A percentile compares a stretch with the other conserved stretches of the same genome.
Evolutionary conservation across 2,888 invertebrate species (phyloP).

Genomic region (Macrosiphum euphorbiae): DNA sequence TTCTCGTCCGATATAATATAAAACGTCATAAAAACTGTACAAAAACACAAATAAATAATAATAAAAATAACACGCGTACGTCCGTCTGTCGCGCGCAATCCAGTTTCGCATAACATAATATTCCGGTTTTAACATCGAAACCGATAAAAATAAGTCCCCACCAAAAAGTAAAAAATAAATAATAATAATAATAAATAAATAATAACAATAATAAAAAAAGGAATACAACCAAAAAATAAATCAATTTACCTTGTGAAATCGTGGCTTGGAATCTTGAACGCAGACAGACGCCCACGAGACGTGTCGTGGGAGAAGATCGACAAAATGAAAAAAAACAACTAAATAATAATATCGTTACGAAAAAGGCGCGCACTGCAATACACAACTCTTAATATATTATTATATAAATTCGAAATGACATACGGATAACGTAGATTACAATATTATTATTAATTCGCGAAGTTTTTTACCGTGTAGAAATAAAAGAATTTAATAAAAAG

Average conservation of each 20-base stretch:
- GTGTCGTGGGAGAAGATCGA: conserved; percentile 26
- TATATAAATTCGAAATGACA: not conserved
- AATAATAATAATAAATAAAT: not conserved
- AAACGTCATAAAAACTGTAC: conserved; percentile 6
- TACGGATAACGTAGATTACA: not conserved
- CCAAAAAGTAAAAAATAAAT: not conserved
- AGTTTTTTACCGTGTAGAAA: not conserved
- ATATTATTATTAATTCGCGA: not conserved
- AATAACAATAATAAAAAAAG: conserved; percentile 24
- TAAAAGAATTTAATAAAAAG: not conserved
- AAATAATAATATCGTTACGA: conserved; percentile 31
- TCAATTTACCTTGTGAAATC: conserved; percentile 57
- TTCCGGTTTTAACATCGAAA: conserved; percentile 35
- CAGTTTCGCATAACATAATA: conserved; percentile 16
- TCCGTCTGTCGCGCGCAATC: not conserved
- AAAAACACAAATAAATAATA: conserved; percentile 29
- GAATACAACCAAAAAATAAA: conserved; percentile 32
- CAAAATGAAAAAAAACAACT: not conserved
- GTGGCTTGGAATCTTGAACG: conserved; percentile 30
- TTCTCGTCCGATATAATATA: conserved; percentile 18
- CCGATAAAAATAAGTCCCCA: not conserved
- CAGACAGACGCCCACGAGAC: conserved; percentile 44
- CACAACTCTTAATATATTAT: not conserved
- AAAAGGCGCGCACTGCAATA: not conserved
- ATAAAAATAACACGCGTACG: not conserved